Evolutionary conservation across 53 echinoderm and acorn worm genomes (phyloP).

Genomic region (Henricia sp.): DNA sequence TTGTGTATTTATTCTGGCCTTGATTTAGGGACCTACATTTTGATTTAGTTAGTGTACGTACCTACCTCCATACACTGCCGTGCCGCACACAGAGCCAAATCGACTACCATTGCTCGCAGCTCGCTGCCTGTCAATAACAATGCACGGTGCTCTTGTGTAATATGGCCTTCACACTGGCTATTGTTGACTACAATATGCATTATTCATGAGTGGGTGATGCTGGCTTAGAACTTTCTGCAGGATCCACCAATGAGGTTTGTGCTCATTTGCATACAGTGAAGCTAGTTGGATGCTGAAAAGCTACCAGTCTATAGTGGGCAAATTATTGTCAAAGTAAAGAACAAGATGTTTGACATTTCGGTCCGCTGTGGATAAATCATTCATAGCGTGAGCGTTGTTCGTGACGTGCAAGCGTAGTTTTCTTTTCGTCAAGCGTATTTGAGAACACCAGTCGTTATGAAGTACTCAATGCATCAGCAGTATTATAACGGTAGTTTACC

Average conservation of each 20-base stretch:
- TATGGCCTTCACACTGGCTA: slow-evolving; percentile 21
- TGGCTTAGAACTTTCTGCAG: slow-evolving; percentile 34
- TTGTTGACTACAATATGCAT: slow-evolving; percentile 36
- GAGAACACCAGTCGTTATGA: slow-evolving; percentile 46
- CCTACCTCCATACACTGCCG: neutral
- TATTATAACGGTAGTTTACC: slow-evolving; percentile 60
- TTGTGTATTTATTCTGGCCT: slow-evolving; percentile 24
- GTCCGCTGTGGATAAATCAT: neutral
- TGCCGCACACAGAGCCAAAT: slow-evolving; percentile 1
- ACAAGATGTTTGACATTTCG: slow-evolving; percentile 33
- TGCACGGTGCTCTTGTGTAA: neutral
- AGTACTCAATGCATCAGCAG: slow-evolving; percentile 59
- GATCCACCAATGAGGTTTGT: slow-evolving; percentile 31
- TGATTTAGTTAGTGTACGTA: slow-evolving; percentile 38
- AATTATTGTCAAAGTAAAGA: neutral
- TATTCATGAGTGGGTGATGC: slow-evolving; percentile 57
- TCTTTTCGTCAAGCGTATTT: neutral
- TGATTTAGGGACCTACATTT: slow-evolving; percentile 47
- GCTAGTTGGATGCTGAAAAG: slow-evolving; percentile 16
- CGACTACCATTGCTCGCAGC: slow-evolving; percentile 13
- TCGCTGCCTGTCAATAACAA: slow-evolving; percentile 16
- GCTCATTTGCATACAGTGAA: slow-evolving; percentile 49
- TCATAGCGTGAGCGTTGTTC: neutral
- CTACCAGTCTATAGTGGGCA: neutral
- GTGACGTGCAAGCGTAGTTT: neutral